Evolutionary conservation across 2,113 vertebrate species (phyloP), one percentile per base, ranked within the genome.

Genomic region (Calidris pugnax): DNA sequence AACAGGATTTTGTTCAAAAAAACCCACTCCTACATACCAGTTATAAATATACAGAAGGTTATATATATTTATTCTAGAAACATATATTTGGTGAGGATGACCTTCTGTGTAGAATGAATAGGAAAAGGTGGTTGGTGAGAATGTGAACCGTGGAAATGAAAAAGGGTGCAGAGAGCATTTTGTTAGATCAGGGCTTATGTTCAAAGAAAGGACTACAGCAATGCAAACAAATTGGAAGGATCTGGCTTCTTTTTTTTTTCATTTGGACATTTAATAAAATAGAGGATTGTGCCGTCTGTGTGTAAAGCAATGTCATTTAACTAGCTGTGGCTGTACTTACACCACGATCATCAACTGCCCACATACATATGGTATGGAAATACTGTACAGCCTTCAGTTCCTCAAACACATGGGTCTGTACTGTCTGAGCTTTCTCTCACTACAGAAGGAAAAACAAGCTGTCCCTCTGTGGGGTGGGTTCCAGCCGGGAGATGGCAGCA

Each of bases 1-100:
- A 92, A 91, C 81, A 93, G 37, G 84, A 95, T 97, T 97, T 89
- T 95, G 91, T 95, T 96, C 66, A 93, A 89, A 93, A 83, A 95
- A 89, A 68, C 4, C 73, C 72, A 96, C 90, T 96, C 95, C 96
- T 94, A 95, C 93, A 77, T 93, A 50, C 63, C 6, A 73, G 91
- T 79, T 95, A 95, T 95, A 97, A 96, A 89, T 96, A 95, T 50
- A 94, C 53, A 95, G 88, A 92, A 92, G 89, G 86, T 95, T 95
- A 85, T 76, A 91, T 85, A 86, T 95, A 91, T 95, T 93, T 96
- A 92, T 96, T 92, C 77, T 64, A 71, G 88, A 96, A 94, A 85
- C 48, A 66, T 87, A n/a, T 72, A 94, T 94, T 95, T 95, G 69
- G 93, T 96, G 75, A 93, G 81, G 73, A 89, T 97, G 83, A 97